phyloP scores from a whole-genome alignment of 2,113 vertebrate species.

The Lipotes vexillifer region DNA sequence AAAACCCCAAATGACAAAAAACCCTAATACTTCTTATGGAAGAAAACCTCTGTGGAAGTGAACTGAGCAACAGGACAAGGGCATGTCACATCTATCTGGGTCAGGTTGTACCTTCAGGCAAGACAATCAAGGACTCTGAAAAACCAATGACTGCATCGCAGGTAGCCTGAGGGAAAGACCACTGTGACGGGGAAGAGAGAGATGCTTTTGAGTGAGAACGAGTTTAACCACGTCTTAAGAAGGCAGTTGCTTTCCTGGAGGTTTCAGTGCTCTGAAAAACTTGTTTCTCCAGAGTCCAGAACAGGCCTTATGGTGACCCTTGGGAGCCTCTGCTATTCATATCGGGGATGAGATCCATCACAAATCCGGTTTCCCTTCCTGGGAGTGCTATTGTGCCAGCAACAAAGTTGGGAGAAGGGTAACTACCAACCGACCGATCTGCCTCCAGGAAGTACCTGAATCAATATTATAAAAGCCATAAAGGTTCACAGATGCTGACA shows the following conservation, averaged over 20 bases:
- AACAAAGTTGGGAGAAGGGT: not conserved
- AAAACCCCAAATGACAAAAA: not conserved
- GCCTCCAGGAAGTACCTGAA: not conserved
- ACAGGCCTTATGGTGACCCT: not conserved
- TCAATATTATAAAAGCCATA: not conserved
- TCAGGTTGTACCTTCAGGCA: not conserved
- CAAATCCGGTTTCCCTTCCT: not conserved
- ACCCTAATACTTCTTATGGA: not conserved
- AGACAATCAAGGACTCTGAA: not conserved
- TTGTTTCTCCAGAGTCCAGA: not conserved
- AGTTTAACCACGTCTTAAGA: not conserved
- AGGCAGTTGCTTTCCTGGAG: not conserved
- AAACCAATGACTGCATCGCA: not conserved
- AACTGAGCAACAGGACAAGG: slow-evolving; percentile 21
- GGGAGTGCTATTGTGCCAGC: not conserved
- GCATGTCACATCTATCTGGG: not conserved
- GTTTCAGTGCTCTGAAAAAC: not conserved
- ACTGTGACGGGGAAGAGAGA: not conserved
- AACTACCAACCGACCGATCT: not conserved
- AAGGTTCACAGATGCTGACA: not conserved
- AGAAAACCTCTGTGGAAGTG: slow-evolving; percentile 10
- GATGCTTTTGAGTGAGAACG: not conserved
- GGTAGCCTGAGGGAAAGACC: not conserved
- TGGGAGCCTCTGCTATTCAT: not conserved
- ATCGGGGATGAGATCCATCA: not conserved